phyloP scores from a whole-genome alignment of 2,113 vertebrate genomes.

The Leptobrachium leishanense region DNA sequence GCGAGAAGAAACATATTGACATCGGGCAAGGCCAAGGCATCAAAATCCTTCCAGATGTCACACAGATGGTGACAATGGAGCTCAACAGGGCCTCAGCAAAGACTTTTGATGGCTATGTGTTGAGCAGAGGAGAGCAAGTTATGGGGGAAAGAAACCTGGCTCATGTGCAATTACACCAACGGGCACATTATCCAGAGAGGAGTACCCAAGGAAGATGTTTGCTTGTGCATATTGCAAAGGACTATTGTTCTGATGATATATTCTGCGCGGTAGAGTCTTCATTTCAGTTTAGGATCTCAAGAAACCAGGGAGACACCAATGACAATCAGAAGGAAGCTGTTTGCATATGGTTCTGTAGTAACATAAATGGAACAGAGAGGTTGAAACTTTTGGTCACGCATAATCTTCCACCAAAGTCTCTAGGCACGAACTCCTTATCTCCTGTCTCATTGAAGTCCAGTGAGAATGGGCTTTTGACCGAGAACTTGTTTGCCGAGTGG shows the following conservation, averaged over 20 bases:
- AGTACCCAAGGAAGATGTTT: not conserved
- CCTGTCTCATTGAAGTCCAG: conserved; percentile 35
- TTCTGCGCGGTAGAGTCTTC: conserved; percentile 34
- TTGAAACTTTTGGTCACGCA: conserved; percentile 40
- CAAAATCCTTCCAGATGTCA: conserved; percentile 15
- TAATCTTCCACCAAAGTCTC: conserved; percentile 18
- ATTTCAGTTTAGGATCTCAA: conserved; percentile 30
- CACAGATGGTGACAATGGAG: conserved; percentile 9
- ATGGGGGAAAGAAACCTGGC: not conserved
- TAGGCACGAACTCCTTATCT: conserved; percentile 25
- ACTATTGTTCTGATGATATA: conserved; percentile 37
- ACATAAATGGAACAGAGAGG: conserved; percentile 39
- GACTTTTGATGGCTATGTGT: not conserved
- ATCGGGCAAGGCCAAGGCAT: conserved; percentile 6
- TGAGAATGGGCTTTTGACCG: conserved; percentile 25
- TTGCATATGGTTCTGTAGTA: conserved; percentile 42
- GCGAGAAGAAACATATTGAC: not conserved
- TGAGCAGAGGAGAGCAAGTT: not conserved
- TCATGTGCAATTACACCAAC: not conserved
- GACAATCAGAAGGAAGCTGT: conserved; percentile 6
- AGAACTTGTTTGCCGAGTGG: conserved; percentile 31
- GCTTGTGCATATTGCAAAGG: conserved; percentile 31
- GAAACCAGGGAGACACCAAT: not conserved
- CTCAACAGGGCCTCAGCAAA: not conserved
- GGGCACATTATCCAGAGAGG: not conserved